Percentiles rank a stretch among this genome's conserved stretches.
Conservation (phyloP, 2,888 invertebrate genomes). For the Drymonia ruficornis region DNA sequence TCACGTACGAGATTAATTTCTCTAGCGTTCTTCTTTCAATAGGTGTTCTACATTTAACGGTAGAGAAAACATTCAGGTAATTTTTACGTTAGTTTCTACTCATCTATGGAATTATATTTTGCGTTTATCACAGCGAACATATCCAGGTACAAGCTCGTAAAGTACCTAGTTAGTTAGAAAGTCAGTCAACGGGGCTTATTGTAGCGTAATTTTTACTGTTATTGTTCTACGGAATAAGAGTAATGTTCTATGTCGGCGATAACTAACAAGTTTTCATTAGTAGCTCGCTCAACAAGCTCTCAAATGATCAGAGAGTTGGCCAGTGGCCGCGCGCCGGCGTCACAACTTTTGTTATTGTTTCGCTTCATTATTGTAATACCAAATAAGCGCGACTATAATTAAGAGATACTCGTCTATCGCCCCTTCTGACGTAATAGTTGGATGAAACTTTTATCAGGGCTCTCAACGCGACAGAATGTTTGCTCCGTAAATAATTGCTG, state of each 20-base stretch:
- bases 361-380: constrained; percentile 83
- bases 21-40: constrained; percentile 33
- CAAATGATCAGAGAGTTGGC: constrained; percentile 77
- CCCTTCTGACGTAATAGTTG: constrained; percentile 73
- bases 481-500: constrained; percentile 69
- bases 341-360: constrained; percentile 83
- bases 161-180: constrained; percentile 26
- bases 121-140: too few relatives aligned
- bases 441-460: constrained; percentile 70
- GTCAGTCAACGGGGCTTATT: constrained; percentile 46
- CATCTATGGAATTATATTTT: not conserved
- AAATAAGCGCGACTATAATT: constrained; percentile 81
- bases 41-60: constrained; percentile 20
- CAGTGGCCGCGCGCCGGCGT: constrained; percentile 66
- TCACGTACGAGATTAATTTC: constrained; percentile 46
- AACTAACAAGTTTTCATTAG: constrained; percentile 81
- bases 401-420: constrained; percentile 78
- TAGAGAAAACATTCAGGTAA: not conserved
- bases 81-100: not conserved
- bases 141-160: too few relatives aligned
- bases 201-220: constrained; percentile 52
- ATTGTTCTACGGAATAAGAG: constrained; percentile 65
- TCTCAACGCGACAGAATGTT: constrained; percentile 69
- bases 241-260: constrained; percentile 65
- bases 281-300: constrained; percentile 76